Percentiles rank a stretch among this genome's conserved stretches.
Evolutionary conservation across 1,140 invertebrate genomes (phyloP).

Genomic region (Apolygus lucorum): DNA sequence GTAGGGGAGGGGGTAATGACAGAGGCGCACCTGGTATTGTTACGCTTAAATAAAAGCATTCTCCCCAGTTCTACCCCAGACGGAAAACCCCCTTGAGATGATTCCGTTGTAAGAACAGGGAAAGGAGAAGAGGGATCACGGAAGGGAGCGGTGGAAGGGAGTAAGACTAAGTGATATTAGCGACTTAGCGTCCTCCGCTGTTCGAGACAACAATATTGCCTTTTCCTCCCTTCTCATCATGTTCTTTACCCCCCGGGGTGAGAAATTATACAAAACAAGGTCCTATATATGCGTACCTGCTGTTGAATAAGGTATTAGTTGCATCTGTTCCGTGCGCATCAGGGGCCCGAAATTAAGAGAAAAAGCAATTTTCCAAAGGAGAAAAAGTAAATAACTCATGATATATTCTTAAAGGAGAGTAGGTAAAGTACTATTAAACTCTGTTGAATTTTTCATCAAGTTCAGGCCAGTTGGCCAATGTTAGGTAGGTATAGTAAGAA

Average conservation of each 20-base stretch:
- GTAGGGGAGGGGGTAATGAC: not conserved
- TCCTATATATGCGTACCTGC: not conserved
- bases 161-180: not conserved
- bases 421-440: no score
- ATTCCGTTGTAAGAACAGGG: not conserved
- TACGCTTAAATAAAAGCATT: not conserved
- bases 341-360: not conserved
- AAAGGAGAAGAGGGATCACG: not conserved
- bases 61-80: not conserved
- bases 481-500: no score
- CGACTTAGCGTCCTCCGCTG: not conserved
- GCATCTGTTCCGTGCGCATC: not conserved
- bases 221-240: not conserved
- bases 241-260: not conserved
- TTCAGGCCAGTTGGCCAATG: no score
- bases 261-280: not conserved
- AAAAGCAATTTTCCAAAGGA: no score
- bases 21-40: constrained; percentile 4
- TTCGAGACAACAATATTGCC: not conserved
- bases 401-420: no score
- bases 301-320: not conserved
- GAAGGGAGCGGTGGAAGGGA: not conserved
- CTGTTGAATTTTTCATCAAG: no score
- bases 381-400: no score
- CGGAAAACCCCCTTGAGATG: not conserved